These are phyloP conservation scores for Pristionchus exspectatus DNA, from an alignment of 2,888 invertebrate genomes.

Conservation along the genomic window DNA sequence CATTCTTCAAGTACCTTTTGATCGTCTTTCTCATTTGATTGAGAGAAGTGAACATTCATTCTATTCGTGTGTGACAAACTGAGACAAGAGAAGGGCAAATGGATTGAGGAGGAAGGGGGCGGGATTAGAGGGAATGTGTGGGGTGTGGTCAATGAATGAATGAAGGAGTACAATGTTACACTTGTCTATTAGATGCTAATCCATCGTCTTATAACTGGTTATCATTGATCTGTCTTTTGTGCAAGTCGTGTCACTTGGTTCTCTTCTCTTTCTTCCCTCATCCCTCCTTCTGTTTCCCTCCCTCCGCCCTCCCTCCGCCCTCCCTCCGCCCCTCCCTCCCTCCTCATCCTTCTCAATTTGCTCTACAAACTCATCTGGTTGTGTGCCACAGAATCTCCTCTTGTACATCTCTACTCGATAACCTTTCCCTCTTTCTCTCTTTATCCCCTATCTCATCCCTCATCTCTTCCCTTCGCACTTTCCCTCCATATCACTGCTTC, in stretches of 20 bases:
- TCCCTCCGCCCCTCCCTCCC: slow-evolving; percentile 5
- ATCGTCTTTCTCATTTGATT: slow-evolving; percentile 32
- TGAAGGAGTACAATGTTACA: slow-evolving; percentile 27
- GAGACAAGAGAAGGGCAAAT: slow-evolving; percentile 19
- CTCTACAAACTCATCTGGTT: slow-evolving; percentile 36
- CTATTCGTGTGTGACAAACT: not conserved
- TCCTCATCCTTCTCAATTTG: slow-evolving; percentile 7
- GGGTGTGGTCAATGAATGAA: slow-evolving; percentile 42
- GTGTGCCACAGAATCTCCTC: slow-evolving; percentile 1
- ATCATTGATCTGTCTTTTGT: slow-evolving; percentile 17
- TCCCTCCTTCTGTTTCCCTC: not conserved
- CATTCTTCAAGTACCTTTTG: not conserved
- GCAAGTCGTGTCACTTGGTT: not conserved
- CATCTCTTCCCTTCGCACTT: slow-evolving; percentile 25
- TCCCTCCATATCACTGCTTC: slow-evolving; percentile 55
- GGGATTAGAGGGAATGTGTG: not conserved
- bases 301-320: not conserved
- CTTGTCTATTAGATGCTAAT: not conserved
- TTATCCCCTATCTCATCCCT: not conserved
- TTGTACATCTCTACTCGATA: slow-evolving; percentile 31
- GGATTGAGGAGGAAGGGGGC: slow-evolving; percentile 22
- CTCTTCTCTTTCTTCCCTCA: slow-evolving; percentile 13
- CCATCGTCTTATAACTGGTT: slow-evolving; percentile 29
- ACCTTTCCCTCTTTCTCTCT: slow-evolving; percentile 16
- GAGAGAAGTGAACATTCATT: slow-evolving; percentile 6